Evolutionary conservation across 2,113 vertebrate genomes (phyloP).

Genomic region (Entelurus aequoreus): DNA sequence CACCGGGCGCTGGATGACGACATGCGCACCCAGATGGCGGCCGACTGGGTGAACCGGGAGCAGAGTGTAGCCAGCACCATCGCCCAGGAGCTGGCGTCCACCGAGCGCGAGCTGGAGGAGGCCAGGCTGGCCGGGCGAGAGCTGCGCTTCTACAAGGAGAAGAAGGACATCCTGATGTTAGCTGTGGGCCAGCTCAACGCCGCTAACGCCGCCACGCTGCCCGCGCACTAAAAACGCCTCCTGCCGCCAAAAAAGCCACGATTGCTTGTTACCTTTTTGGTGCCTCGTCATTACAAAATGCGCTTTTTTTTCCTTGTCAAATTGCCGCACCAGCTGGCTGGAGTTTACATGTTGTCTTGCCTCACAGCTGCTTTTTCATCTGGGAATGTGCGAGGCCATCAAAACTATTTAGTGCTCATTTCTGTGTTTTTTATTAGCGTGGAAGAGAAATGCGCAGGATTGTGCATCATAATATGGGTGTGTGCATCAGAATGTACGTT

Average conservation of each 20-base stretch:
- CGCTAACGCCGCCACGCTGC: constrained; percentile 72
- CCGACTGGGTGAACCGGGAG: constrained; percentile 96
- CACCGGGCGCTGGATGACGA: constrained; percentile 95
- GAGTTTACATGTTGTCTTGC: constrained; percentile 8
- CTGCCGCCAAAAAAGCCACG: constrained; percentile 23
- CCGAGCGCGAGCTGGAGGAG: constrained; percentile 88
- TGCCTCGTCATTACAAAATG: constrained; percentile 51
- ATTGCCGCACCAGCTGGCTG: constrained; percentile 23
- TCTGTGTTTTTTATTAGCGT: too few species aligned
- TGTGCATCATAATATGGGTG: neutral
- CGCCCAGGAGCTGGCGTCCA: constrained; percentile 81
- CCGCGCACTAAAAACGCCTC: constrained; percentile 60
- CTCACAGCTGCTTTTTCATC: constrained; percentile 24
- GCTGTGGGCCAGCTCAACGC: constrained; percentile 86
- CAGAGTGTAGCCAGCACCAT: constrained; percentile 81
- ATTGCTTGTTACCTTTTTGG: constrained; percentile 50
- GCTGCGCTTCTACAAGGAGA: constrained; percentile 96
- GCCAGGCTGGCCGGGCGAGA: constrained; percentile 91
- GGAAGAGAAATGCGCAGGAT: neutral
- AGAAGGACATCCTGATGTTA: constrained; percentile 94
- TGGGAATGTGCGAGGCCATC: constrained; percentile 44
- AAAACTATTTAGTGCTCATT: neutral
- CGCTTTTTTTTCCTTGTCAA: constrained; percentile 21
- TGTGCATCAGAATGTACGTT: constrained; percentile 51
- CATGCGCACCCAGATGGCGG: constrained; percentile 93